A percentile compares a stretch with the other conserved stretches of the same genome.
These are phyloP conservation scores for Cygnus atratus DNA, from an alignment of 2,113 vertebrate species.

Conservation along the genomic window DNA sequence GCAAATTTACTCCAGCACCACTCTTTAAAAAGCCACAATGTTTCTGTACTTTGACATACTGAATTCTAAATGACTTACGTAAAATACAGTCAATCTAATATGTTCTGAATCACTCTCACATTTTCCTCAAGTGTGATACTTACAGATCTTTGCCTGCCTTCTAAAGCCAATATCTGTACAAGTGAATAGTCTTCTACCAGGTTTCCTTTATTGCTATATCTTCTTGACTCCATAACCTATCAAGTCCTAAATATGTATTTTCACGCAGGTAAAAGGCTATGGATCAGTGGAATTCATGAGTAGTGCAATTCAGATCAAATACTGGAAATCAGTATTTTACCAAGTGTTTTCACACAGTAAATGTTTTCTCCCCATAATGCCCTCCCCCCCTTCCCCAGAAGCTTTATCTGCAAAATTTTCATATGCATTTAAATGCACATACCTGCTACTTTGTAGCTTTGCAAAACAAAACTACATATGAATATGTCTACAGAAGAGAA, in stretches of 20 bases:
- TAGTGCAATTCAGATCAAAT: neutral
- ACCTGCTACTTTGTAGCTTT: neutral
- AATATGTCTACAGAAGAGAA: neutral
- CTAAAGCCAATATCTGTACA: neutral
- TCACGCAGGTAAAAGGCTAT: neutral
- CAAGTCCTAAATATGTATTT: neutral
- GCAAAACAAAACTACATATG: neutral
- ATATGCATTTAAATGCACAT: neutral
- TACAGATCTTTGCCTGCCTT: neutral
- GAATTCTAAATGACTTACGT: neutral
- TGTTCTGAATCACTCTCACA: neutral
- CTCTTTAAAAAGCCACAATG: neutral
- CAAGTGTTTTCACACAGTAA: neutral
- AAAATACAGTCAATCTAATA: neutral
- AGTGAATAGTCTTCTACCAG: neutral
- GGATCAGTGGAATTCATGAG: neutral
- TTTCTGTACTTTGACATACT: neutral
- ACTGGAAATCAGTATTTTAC: neutral
- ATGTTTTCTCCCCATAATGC: neutral
- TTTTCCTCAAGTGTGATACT: neutral
- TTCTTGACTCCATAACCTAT: neutral
- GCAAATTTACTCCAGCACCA: slow-evolving; percentile 1
- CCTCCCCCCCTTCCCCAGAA: neutral
- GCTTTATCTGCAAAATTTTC: neutral
- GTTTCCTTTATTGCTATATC: neutral